Evolutionary conservation across 2,113 vertebrate genomes (phyloP).

Genomic region (Pogona vitticeps): DNA sequence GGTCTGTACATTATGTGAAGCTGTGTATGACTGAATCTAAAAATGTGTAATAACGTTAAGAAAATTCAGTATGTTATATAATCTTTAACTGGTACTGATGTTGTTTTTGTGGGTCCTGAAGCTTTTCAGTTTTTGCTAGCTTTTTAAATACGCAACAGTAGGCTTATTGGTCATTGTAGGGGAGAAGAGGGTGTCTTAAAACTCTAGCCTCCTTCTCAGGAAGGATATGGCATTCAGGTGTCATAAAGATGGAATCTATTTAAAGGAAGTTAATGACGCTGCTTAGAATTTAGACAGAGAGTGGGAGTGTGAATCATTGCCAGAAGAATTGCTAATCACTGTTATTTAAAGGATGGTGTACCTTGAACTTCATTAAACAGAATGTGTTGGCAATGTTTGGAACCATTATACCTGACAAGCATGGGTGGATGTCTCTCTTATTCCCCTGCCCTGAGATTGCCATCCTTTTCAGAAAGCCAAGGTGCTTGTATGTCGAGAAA

Average conservation of each 20-base stretch:
- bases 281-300: not conserved
- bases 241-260: conserved; percentile 1
- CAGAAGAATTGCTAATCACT: conserved; percentile 17
- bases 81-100: conserved; percentile 50
- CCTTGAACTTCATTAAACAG: conserved; percentile 7
- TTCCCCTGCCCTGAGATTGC: too few species aligned
- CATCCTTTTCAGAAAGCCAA: not conserved
- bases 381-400: not conserved
- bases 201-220: not conserved
- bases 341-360: conserved; percentile 5
- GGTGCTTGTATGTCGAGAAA: not conserved
- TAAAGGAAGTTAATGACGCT: not conserved
- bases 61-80: conserved; percentile 47
- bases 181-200: not conserved
- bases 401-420: not conserved
- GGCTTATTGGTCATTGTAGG: not conserved
- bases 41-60: conserved; percentile 48
- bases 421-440: not conserved
- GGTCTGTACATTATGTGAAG: conserved; percentile 57
- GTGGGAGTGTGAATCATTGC: conserved; percentile 14
- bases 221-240: not conserved
- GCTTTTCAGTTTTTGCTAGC: not conserved
- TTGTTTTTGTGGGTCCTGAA: conserved; percentile 27
- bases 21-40: conserved; percentile 39
- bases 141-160: not conserved